A percentile compares a stretch with the other conserved stretches of the same genome.
Conservation (phyloP, 2,113 vertebrate genomes). For the Chaetodon auriga region DNA sequence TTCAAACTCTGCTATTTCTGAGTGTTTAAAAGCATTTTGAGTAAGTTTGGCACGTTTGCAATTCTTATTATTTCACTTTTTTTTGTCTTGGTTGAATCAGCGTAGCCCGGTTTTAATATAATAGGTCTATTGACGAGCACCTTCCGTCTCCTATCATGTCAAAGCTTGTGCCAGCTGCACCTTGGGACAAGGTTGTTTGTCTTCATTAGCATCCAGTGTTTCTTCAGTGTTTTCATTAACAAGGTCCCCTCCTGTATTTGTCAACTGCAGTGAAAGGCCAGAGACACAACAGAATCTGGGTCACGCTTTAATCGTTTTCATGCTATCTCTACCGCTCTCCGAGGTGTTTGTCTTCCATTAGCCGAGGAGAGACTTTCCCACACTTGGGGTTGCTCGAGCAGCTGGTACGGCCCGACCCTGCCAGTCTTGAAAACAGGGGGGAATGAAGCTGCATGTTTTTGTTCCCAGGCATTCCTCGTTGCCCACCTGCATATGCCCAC, state of each 20-base stretch:
- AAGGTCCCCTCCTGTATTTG: slow-evolving; percentile 74
- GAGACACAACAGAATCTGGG: slow-evolving; percentile 80
- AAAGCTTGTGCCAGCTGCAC: slow-evolving; percentile 67
- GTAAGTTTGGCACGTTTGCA: background rate
- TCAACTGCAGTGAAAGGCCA: slow-evolving; percentile 77
- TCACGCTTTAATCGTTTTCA: slow-evolving; percentile 83
- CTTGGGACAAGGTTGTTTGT: slow-evolving; percentile 71
- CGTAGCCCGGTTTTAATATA: slow-evolving; percentile 25
- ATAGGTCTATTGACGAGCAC: slow-evolving; percentile 40
- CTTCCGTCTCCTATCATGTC: slow-evolving; percentile 48
- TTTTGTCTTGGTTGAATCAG: background rate
- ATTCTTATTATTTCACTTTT: background rate
- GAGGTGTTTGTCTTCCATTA: slow-evolving; percentile 80
- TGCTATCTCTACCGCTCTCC: slow-evolving; percentile 74
- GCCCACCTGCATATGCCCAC: slow-evolving; percentile 60
- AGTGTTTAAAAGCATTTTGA: slow-evolving; percentile 5
- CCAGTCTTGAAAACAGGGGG: slow-evolving; percentile 36
- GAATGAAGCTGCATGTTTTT: slow-evolving; percentile 53
- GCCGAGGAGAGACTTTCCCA: slow-evolving; percentile 76
- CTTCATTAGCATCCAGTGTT: slow-evolving; percentile 80
- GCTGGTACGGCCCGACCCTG: slow-evolving; percentile 60
- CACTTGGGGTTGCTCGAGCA: slow-evolving; percentile 69
- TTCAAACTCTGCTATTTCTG: background rate
- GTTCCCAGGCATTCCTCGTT: slow-evolving; percentile 53
- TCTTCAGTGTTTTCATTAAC: slow-evolving; percentile 73